These are phyloP conservation scores for Falco punctatus DNA, from an alignment of 2,113 vertebrate genomes.

Conservation along the genomic window DNA sequence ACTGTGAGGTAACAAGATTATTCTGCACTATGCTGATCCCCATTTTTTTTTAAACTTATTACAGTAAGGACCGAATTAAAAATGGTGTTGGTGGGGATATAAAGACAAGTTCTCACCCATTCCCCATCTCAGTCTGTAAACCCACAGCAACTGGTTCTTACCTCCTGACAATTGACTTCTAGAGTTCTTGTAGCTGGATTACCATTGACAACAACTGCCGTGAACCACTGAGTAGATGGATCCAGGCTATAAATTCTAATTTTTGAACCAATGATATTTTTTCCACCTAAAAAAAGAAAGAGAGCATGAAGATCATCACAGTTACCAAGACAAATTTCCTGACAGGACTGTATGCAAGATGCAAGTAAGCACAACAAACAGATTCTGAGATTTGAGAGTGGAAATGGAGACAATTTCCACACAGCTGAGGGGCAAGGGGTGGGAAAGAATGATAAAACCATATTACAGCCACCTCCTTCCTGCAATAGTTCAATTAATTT, in stretches of 20 bases:
- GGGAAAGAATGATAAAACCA: background rate
- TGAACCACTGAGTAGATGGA: constrained; percentile 81
- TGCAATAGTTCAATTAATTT: background rate
- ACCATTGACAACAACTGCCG: constrained; percentile 77
- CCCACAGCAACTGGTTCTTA: constrained; percentile 36
- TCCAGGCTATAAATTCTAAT: constrained; percentile 83
- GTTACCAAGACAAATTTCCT: background rate
- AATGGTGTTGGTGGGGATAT: background rate
- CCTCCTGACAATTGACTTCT: constrained; percentile 81
- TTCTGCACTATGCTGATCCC: background rate
- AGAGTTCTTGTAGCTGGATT: constrained; percentile 76
- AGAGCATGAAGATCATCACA: background rate
- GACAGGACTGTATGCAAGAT: background rate
- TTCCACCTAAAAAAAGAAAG: constrained; percentile 68
- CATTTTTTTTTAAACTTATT: background rate
- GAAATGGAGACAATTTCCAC: background rate
- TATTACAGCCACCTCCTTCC: background rate
- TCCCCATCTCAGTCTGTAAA: background rate
- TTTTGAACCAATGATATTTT: constrained; percentile 80
- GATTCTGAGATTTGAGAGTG: background rate
- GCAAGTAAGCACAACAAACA: background rate
- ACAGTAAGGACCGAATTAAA: background rate
- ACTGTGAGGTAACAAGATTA: background rate
- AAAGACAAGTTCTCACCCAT: background rate
- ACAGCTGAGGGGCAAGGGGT: background rate